These are phyloP conservation scores for Hestina assimilis DNA, from an alignment of 1,140 invertebrate genomes.

Conservation along the genomic window DNA sequence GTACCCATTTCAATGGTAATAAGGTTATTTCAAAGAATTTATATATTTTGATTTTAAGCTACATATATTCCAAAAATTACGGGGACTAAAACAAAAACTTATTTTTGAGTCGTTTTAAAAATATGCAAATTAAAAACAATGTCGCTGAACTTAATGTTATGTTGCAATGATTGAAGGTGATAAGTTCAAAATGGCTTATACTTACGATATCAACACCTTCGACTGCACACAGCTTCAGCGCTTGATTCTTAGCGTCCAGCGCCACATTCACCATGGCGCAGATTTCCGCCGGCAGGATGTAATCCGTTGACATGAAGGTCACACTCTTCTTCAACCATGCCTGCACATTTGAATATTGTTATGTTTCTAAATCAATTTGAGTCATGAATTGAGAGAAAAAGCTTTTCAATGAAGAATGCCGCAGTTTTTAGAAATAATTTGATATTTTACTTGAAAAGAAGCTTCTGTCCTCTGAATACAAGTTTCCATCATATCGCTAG, in stretches of 20 bases:
- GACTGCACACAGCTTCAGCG: slow-evolving; percentile 96
- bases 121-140: too few species aligned
- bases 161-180: slow-evolving; percentile 19
- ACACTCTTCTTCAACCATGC: slow-evolving; percentile 97
- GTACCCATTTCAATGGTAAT: too few species aligned
- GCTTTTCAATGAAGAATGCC: too few species aligned
- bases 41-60: too few species aligned
- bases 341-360: slow-evolving; percentile 72
- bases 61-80: too few species aligned
- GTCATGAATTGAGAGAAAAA: too few species aligned
- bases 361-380: not conserved
- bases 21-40: too few species aligned
- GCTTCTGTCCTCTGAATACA: slow-evolving; percentile 94
- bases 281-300: slow-evolving; percentile 97
- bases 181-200: slow-evolving; percentile 33
- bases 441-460: slow-evolving; percentile 80
- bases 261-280: slow-evolving; percentile 99
- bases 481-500: slow-evolving; percentile 99
- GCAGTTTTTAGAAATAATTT: not conserved
- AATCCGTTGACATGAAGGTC: slow-evolving; percentile 97
- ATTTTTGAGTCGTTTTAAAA: too few species aligned
- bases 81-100: too few species aligned
- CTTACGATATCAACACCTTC: slow-evolving; percentile 97
- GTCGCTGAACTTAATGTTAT: too few species aligned
- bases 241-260: slow-evolving; percentile 95